These are phyloP conservation scores for Amiota mariae DNA, from an alignment of 2,888 invertebrate genomes.

Conservation along the genomic window DNA sequence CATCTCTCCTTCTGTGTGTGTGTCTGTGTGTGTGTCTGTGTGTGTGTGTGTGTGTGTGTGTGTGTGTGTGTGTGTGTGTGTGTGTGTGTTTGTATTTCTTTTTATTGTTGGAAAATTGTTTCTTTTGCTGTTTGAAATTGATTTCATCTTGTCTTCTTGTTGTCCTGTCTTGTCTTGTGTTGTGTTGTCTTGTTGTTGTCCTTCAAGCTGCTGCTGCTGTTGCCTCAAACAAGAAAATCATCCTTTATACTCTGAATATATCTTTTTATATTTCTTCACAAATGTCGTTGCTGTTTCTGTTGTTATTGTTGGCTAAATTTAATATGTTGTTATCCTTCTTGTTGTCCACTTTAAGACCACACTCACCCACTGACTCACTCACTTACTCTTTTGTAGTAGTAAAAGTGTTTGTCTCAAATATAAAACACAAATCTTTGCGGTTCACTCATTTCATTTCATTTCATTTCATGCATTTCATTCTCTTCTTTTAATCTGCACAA, in stretches of 20 bases:
- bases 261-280: not conserved
- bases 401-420: constrained; percentile 55
- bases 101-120: constrained; percentile 64
- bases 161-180: not conserved
- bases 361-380: too few relatives aligned
- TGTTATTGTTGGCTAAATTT: constrained; percentile 58
- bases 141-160: constrained; percentile 60
- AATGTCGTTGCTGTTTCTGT: not conserved
- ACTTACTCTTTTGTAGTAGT: constrained; percentile 24
- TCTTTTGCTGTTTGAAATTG: constrained; percentile 49
- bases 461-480: not conserved
- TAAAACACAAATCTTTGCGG: constrained; percentile 54
- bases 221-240: not conserved
- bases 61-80: too few relatives aligned
- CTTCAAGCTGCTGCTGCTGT: not conserved
- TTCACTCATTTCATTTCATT: constrained; percentile 54
- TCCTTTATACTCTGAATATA: too few relatives aligned
- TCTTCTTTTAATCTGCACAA: constrained; percentile 42
- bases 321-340: constrained; percentile 57
- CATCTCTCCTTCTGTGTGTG: constrained; percentile 48
- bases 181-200: not conserved
- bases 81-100: constrained; percentile 45
- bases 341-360: constrained; percentile 43
- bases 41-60: too few relatives aligned
- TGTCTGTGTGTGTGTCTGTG: too few relatives aligned